These are phyloP conservation scores for Cosmia pyralina DNA, from an alignment of 2,888 invertebrate genomes.

Conservation along the genomic window DNA sequence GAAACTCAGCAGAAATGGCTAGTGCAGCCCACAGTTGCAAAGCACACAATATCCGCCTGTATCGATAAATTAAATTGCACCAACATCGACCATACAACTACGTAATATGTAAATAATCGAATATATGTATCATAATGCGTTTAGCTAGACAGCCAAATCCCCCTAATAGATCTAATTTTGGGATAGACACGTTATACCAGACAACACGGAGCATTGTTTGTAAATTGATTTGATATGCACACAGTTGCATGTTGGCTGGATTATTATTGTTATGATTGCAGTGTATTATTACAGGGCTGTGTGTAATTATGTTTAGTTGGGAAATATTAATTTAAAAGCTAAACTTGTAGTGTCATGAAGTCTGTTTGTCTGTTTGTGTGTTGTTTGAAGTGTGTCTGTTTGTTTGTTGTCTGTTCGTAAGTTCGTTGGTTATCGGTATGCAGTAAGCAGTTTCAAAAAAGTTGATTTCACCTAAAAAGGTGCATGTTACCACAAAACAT, in stretches of 20 bases:
- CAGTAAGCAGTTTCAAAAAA: not conserved
- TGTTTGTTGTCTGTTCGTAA: not conserved
- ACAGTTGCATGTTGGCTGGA: constrained; percentile 50
- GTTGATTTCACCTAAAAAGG: not conserved
- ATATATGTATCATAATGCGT: constrained; percentile 69
- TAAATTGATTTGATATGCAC: constrained; percentile 64
- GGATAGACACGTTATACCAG: constrained; percentile 69
- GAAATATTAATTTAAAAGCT: not conserved
- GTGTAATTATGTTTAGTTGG: constrained; percentile 22
- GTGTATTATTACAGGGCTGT: constrained; percentile 18
- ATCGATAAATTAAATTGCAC: constrained; percentile 86
- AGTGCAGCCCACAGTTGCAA: constrained; percentile 52
- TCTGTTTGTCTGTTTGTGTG: not conserved
- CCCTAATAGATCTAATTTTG: constrained; percentile 78
- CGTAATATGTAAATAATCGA: constrained; percentile 84
- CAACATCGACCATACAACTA: constrained; percentile 66
- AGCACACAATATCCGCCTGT: constrained; percentile 66
- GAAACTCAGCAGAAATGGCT: constrained; percentile 62
- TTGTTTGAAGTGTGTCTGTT: no score
- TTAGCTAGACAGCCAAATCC: constrained; percentile 60
- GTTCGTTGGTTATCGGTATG: no score
- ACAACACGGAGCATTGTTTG: constrained; percentile 59
- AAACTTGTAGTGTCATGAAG: constrained; percentile 3
- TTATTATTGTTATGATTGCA: constrained; percentile 55
- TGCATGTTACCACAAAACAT: not conserved